A percentile compares a stretch with the other conserved stretches of the same genome.
Conservation (phyloP, 2,888 invertebrate genomes). For the Meiosimyza decipiens region DNA sequence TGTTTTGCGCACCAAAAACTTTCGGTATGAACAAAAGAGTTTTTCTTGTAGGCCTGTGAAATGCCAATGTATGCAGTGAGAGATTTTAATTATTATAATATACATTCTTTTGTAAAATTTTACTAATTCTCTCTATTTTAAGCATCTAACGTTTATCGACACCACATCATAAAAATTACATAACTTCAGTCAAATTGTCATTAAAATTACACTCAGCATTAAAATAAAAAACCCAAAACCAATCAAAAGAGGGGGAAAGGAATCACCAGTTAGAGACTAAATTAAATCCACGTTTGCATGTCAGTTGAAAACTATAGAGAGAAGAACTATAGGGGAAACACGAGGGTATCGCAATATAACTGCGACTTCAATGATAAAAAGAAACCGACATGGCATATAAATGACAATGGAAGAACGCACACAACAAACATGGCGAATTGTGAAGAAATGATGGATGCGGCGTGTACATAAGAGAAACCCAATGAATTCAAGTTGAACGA, state of each 20-base stretch:
- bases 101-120: too few species aligned
- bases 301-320: slow-evolving; percentile 44
- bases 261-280: slow-evolving; percentile 40
- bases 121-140: too few species aligned
- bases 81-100: too few species aligned
- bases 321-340: background rate
- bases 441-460: background rate
- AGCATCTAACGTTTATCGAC: slow-evolving; percentile 49
- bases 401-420: too few species aligned
- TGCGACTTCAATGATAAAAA: slow-evolving; percentile 2
- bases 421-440: too few species aligned
- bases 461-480: background rate
- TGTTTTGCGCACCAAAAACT: too few species aligned
- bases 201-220: background rate
- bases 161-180: slow-evolving; percentile 50
- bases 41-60: too few species aligned
- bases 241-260: slow-evolving; percentile 40
- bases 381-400: slow-evolving; percentile 8
- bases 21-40: too few species aligned
- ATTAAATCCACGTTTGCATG: slow-evolving; percentile 59
- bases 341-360: too few species aligned
- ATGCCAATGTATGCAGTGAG: too few species aligned
- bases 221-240: background rate
- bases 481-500: slow-evolving; percentile 30
- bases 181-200: slow-evolving; percentile 53